Base-by-base conservation (phyloP, 2,888 invertebrate genomes). In the Lordiphosa fenestrarum region DNA sequence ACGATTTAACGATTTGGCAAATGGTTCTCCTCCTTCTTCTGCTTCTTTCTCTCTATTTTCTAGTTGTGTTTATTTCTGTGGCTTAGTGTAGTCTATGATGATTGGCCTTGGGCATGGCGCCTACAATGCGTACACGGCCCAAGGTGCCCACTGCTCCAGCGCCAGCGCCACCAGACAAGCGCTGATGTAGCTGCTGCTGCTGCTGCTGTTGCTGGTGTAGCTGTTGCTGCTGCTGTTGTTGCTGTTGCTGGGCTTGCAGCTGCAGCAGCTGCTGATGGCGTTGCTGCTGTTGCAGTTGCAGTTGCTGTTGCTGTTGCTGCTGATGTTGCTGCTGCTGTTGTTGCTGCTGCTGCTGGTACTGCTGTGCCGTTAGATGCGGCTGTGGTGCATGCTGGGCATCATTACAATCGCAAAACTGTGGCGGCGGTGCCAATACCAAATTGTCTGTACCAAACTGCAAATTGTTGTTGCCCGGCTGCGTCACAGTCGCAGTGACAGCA, bases 391-490 rank as follows among this genome's bases (percentile, higher is more conserved):
- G 89, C 69, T 89, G 90, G 40, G 91, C 90, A 75, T 91, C 91
- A 71, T 92, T 92, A 72, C 89, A 89, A 90, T 96, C 96, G 89
- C 95, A 95, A 90, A 97, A 97, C 90, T 97, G 96, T 37, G 96
- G 96, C 36, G 96, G 97, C 37, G 96, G 96, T 21, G 96, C 95
- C 67, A 95, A 91, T 12, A 95, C 92, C 50, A 93, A 91, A 59
- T 93, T 92, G 66, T 92, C 92, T 4, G 90, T 84, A 59, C 84
- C 85, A 50, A 69, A 63, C 62, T 86, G 84, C 70, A 81, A 13
- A 59, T 87, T 86, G 48, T 88, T 73, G 81, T 82, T 71, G 70
- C 78, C 85, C 50, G 51, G 67, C 57, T 53, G 73, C 66, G 71
- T 67, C 61, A 60, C 71, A 62, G 60, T 68, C 63, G 69, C 71